Evolutionary conservation across 2,888 invertebrate genomes (phyloP), one percentile per base, ranked within the genome.

Genomic region (Thecophora atra): DNA sequence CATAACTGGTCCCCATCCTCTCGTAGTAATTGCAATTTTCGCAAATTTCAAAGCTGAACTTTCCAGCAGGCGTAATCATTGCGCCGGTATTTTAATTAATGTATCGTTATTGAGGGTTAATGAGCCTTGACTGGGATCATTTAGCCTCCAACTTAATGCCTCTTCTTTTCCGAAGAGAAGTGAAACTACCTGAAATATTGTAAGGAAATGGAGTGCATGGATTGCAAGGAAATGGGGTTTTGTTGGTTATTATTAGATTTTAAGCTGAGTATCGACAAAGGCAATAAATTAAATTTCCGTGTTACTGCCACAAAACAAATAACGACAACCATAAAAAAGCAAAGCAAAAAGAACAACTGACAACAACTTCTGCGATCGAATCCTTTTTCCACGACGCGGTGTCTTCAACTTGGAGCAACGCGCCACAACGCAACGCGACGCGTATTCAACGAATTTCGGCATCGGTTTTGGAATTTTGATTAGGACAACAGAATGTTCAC

Each of bases 381-480:
- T 73, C 72, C 76, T 74, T 72, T 72, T 37, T 37, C 7, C 37
- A 73, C n/a, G 73, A 72, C 75, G 77, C 76, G 74, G 74, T 72
- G 76, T 62, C 76, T 70, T 71, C 73, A 66, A 72, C 70, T n/a
- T n/a, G n/a, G n/a, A n/a, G 71, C 72, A 69, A 71, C 75, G 68
- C 60, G 30, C 26, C 37, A 11, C 30, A 4, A 30, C 30, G 30
- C 30, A 17, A 19, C 5, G 24, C 58, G 21, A 30, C 68, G 67
- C 52, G 58, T 26, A 58, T 58, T 15, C 62, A 72, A 64, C 64
- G 47, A 74, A 72, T 58, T 72, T 37, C 69, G 75, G 78, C 78
- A 78, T 78, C 42, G 77, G 75, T 76, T 77, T 79, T 77, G 85
- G 86, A 81, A 86, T 86, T 86, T 86, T 86, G 86, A 86, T 86